A percentile compares a stretch with the other conserved stretches of the same genome.
phyloP scores from a whole-genome alignment of 2,888 invertebrate genomes.

The Galeopsomyia nigrocyanea region DNA sequence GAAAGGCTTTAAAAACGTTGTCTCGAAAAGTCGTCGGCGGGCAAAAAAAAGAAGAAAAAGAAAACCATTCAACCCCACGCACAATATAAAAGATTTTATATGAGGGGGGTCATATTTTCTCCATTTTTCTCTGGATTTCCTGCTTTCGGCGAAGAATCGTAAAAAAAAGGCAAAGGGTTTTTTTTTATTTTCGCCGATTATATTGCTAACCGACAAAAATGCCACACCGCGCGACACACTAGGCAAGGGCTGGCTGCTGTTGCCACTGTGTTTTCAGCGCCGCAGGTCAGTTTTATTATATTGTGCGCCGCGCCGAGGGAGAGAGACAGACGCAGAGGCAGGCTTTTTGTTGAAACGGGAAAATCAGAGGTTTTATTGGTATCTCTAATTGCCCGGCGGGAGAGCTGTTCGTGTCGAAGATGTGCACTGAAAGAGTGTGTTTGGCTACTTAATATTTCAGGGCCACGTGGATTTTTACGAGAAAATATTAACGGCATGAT shows the following conservation, averaged over 20 bases:
- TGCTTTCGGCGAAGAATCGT: slow-evolving; percentile 1
- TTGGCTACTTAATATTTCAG: no score
- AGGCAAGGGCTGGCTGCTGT: slow-evolving; percentile 42
- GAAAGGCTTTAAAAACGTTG: no score
- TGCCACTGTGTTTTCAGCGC: neutral
- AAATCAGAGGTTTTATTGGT: slow-evolving; percentile 20
- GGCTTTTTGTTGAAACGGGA: no score
- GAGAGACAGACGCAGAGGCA: neutral
- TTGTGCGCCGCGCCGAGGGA: neutral
- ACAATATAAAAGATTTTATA: slow-evolving; percentile 27
- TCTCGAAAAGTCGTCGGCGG: no score
- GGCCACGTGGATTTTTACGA: slow-evolving; percentile 1
- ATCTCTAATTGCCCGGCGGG: neutral
- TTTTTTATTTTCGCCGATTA: slow-evolving; percentile 16
- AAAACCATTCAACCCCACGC: slow-evolving; percentile 4
- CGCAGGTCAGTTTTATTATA: slow-evolving; percentile 7
- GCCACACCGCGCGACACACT: slow-evolving; percentile 33
- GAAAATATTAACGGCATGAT: no score
- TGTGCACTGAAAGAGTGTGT: no score
- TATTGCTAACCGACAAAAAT: slow-evolving; percentile 39
- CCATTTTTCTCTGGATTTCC: slow-evolving; percentile 8
- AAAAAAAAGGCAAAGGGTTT: slow-evolving; percentile 36
- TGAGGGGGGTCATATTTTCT: slow-evolving; percentile 15
- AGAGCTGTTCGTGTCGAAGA: no score
- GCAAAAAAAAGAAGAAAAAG: no score